Percentiles rank a stretch among this genome's conserved stretches.
These are phyloP conservation scores for Meteorus colon DNA, from an alignment of 2,888 invertebrate species.

Conservation along the genomic window DNA sequence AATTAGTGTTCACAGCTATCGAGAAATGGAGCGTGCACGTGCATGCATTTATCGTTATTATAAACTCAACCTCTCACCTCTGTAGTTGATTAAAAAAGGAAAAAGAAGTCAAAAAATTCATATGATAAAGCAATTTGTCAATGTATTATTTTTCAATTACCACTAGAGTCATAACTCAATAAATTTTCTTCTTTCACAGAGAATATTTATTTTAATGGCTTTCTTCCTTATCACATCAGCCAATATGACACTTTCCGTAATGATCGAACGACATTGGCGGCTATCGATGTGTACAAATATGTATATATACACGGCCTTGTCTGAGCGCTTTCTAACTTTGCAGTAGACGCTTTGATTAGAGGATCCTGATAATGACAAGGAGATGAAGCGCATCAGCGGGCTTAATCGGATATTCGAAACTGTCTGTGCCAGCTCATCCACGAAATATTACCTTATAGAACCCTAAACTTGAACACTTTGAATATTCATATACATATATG, in stretches of 20 bases:
- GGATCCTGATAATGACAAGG: conserved; percentile 68
- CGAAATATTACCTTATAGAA: conserved; percentile 46
- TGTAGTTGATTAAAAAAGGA: background rate
- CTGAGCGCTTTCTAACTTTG: conserved; percentile 57
- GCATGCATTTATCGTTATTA: conserved; percentile 32
- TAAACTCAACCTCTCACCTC: background rate
- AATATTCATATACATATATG: conserved; percentile 7
- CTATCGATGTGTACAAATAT: conserved; percentile 34
- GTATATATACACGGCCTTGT: conserved; percentile 45
- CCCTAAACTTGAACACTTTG: conserved; percentile 26
- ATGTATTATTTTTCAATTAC: background rate
- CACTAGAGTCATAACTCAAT: background rate
- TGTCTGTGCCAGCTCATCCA: conserved; percentile 58
- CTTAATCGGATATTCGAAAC: conserved; percentile 71
- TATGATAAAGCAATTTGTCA: background rate
- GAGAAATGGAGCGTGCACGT: conserved; percentile 58
- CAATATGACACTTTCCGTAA: conserved; percentile 1
- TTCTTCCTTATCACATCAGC: background rate
- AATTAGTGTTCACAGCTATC: conserved; percentile 50
- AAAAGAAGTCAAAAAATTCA: conserved; percentile 39
- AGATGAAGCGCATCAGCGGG: conserved; percentile 62
- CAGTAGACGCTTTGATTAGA: conserved; percentile 68
- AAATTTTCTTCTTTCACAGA: background rate
- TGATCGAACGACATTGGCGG: background rate
- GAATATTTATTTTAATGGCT: background rate